A percentile compares a stretch with the other conserved stretches of the same genome.
phyloP scores from a whole-genome alignment of 1,140 invertebrate species.

The Mya arenaria region DNA sequence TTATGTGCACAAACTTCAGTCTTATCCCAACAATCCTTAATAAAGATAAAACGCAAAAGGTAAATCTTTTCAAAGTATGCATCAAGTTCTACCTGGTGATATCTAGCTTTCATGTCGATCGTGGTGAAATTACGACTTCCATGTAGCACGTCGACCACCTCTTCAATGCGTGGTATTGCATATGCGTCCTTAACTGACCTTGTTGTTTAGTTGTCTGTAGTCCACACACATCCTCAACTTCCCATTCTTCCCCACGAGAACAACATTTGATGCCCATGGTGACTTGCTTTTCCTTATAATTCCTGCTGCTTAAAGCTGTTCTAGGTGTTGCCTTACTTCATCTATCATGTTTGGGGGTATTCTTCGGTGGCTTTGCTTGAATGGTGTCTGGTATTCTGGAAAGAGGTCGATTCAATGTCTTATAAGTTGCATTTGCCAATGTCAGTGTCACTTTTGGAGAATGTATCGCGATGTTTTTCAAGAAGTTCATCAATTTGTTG shows the following conservation, averaged over 20 bases:
- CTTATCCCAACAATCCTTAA: too few species aligned
- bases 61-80: too few species aligned
- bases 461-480: neutral
- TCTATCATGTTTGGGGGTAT: conserved; percentile 46
- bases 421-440: neutral
- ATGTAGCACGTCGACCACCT: too few species aligned
- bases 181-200: conserved; percentile 80
- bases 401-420: conserved; percentile 36
- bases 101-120: too few species aligned
- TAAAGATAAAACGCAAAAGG: too few species aligned
- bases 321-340: conserved; percentile 31
- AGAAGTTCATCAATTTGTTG: neutral
- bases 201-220: conserved; percentile 81
- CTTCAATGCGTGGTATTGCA: conserved; percentile 82
- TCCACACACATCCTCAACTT: conserved; percentile 78
- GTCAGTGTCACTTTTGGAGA: conserved; percentile 1
- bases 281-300: conserved; percentile 6
- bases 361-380: conserved; percentile 35
- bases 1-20: too few species aligned
- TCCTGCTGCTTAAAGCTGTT: neutral
- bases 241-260: conserved; percentile 51
- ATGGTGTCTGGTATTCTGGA: conserved; percentile 22
- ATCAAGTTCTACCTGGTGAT: too few species aligned
- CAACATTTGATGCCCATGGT: conserved; percentile 35
- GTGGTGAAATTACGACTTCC: too few species aligned